Evolutionary conservation across 2,888 invertebrate species (phyloP).

Genomic region (Caenorhabditis wallacei): DNA sequence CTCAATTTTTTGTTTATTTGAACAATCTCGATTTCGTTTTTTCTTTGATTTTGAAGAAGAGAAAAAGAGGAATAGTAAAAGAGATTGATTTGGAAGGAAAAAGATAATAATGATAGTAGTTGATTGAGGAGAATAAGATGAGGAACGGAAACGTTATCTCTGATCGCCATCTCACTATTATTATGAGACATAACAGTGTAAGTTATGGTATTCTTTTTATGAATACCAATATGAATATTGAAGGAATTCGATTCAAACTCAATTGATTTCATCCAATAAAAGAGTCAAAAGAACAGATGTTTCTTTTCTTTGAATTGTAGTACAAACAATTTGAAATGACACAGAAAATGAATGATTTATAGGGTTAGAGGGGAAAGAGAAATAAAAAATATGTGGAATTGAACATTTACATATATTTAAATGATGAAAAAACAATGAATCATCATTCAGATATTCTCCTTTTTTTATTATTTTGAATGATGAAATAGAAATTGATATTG

Average conservation of each 20-base stretch:
- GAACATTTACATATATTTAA: background rate
- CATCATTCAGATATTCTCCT: too few relatives aligned
- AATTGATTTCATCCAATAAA: background rate
- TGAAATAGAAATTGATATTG: constrained; percentile 1
- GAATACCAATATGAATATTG: background rate
- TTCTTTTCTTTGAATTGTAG: constrained; percentile 12
- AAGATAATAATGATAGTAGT: constrained; percentile 25
- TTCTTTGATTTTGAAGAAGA: constrained; percentile 23
- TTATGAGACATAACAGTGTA: constrained; percentile 31
- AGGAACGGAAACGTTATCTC: constrained; percentile 38
- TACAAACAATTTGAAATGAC: constrained; percentile 1
- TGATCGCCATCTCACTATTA: constrained; percentile 55
- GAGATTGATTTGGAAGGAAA: constrained; percentile 11
- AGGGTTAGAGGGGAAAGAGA: background rate
- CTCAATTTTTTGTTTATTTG: constrained; percentile 35
- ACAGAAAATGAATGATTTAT: background rate
- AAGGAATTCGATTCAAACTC: background rate
- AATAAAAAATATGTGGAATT: background rate
- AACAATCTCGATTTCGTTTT: constrained; percentile 28
- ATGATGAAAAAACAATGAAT: background rate
- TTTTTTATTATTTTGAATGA: background rate
- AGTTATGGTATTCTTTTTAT: constrained; percentile 32
- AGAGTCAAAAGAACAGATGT: constrained; percentile 36
- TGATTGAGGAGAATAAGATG: constrained; percentile 6
- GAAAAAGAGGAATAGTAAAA: constrained; percentile 11